Evolutionary conservation across 2,113 vertebrate species (phyloP), one percentile per base, ranked within the genome.

Genomic region (Macquaria ambigua): DNA sequence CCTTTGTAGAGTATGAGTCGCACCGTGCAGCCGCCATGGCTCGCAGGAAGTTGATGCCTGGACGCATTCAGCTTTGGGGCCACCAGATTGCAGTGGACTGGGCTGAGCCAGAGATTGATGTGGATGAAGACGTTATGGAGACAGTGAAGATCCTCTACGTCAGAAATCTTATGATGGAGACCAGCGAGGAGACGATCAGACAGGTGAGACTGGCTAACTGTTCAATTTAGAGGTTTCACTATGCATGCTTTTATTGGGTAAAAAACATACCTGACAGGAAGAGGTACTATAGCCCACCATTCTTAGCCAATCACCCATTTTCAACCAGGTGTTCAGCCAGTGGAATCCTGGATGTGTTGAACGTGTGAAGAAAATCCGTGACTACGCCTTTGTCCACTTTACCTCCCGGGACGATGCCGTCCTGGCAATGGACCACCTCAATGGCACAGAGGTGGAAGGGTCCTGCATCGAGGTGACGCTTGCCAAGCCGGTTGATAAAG

Each of bases 141-240:
- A 99, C 98, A 0, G 98, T 99, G 74, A 99, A 99, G 95, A 99
- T 99, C 89, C 97, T 99, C 39, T 99, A 99, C 2, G 98, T 99
- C 81, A 96, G 98, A 56, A 99, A 99, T 95, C 96, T 99, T 79
- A 99, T 99, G 98, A 99, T 99, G 83, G 98, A 99, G 94, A 99
- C 98, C 74, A 97, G 97, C 0, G 98, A 99, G 93, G 98, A 99
- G 92, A 96, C 95, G 9, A 97, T 99, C 85, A 96, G 97, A 94
- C 97, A 97, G 93, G 96, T 97, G 80, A 41, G 83, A 78, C 28
- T 16, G 41, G 11, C 11, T 53, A 39, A 67, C 37, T 6, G 4
- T 31, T 87, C 14, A 41, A 31, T 58, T 16, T 9, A 31, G 12
- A 50, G 18, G 16, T 77, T 84, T 82, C n/a, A 50, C 2, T 23